These are phyloP conservation scores for Trematomus loennbergii DNA, from an alignment of 2,113 vertebrate genomes.

Conservation along the genomic window DNA sequence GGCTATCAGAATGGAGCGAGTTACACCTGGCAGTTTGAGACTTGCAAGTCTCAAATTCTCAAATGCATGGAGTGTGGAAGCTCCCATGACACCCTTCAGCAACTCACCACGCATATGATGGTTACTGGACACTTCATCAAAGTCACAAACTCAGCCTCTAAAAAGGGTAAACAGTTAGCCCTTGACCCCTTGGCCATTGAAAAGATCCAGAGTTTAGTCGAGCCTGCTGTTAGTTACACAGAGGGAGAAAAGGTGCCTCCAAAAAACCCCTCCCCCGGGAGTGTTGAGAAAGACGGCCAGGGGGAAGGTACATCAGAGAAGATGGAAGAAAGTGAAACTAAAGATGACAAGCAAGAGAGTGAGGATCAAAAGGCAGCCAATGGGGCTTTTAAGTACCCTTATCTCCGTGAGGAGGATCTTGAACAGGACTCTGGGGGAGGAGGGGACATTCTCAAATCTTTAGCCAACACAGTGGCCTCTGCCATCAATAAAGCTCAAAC, in stretches of 20 bases:
- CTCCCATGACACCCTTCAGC: constrained; percentile 96
- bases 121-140: constrained; percentile 99
- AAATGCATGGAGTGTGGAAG: constrained; percentile 99
- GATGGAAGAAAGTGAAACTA: constrained; percentile 83
- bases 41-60: constrained; percentile 98
- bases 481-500: constrained; percentile 88
- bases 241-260: constrained; percentile 85
- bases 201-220: constrained; percentile 93
- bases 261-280: constrained; percentile 82
- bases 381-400: constrained; percentile 93
- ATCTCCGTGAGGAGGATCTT: constrained; percentile 95
- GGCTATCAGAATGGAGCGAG: constrained; percentile 98
- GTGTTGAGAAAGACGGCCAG: constrained; percentile 82
- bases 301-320: constrained; percentile 89
- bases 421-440: constrained; percentile 94
- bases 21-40: constrained; percentile 99
- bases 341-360: constrained; percentile 89
- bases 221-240: constrained; percentile 84
- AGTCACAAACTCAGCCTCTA: constrained; percentile 97
- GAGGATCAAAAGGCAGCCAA: constrained; percentile 89
- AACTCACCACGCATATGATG: constrained; percentile 99
- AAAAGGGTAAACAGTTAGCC: constrained; percentile 97
- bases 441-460: constrained; percentile 96
- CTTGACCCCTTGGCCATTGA: constrained; percentile 94
- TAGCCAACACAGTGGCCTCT: constrained; percentile 93